Conservation (phyloP, 2,797 vertebrate genomes). For the Crocodylus rhombifer region DNA sequence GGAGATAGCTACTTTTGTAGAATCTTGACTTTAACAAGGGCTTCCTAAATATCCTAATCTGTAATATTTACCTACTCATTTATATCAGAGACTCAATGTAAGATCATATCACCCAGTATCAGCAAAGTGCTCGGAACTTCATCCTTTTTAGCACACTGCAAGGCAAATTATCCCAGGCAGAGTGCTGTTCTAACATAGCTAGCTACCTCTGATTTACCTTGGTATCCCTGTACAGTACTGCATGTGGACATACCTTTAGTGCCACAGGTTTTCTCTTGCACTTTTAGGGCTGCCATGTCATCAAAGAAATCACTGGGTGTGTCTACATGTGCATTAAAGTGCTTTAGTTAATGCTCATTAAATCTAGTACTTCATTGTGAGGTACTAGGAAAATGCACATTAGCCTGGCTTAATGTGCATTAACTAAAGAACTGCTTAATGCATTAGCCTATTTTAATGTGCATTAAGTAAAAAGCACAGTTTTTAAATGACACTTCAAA, state of each 20-base stretch:
- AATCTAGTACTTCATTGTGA: no score
- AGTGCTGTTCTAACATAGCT: background rate
- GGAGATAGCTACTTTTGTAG: background rate
- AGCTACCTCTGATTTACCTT: background rate
- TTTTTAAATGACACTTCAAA: no score
- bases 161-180: background rate
- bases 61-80: background rate
- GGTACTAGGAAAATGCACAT: no score
- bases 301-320: background rate
- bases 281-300: background rate
- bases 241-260: background rate
- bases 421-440: no score
- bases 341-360: no score
- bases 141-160: background rate
- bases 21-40: background rate
- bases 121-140: background rate
- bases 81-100: background rate
- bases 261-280: slow-evolving; percentile 2
- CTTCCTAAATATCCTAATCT: background rate
- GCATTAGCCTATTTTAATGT: no score
- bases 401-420: no score
- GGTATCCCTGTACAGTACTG: background rate
- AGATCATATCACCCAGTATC: background rate
- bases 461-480: no score
- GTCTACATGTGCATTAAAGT: no score